A percentile compares a stretch with the other conserved stretches of the same genome.
Conservation (phyloP, 2,113 vertebrate species). For the Pseudopipra pipra region DNA sequence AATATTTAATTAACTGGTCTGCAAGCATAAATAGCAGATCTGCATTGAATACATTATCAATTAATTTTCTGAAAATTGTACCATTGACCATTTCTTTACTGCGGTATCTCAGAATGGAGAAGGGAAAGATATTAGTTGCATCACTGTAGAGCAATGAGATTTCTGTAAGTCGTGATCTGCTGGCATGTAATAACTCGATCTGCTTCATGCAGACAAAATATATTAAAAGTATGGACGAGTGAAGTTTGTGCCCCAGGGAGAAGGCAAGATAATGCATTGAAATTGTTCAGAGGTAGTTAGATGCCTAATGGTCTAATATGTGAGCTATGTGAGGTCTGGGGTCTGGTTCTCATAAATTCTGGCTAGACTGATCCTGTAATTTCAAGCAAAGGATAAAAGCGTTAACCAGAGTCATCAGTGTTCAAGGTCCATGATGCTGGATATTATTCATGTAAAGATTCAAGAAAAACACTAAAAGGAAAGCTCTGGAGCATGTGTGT, state of each 20-base stretch:
- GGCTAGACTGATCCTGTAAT: conserved; percentile 89
- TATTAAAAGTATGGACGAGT: conserved; percentile 87
- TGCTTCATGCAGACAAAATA: conserved; percentile 87
- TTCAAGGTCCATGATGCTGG: conserved; percentile 77
- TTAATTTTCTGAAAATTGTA: conserved; percentile 62
- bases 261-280: conserved; percentile 85
- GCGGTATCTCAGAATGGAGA: conserved; percentile 26
- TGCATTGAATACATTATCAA: conserved; percentile 15
- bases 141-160: conserved; percentile 75
- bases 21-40: conserved; percentile 51
- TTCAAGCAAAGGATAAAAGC: conserved; percentile 84
- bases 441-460: conserved; percentile 78
- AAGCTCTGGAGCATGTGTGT: conserved; percentile 47
- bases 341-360: conserved; percentile 89
- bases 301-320: conserved; percentile 89
- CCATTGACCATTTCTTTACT: conserved; percentile 55
- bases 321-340: conserved; percentile 85
- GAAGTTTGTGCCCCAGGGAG: conserved; percentile 85
- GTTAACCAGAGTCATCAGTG: conserved; percentile 82
- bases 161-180: conserved; percentile 79
- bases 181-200: conserved; percentile 82
- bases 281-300: conserved; percentile 89
- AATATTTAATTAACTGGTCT: conserved; percentile 67
- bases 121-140: conserved; percentile 64
- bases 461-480: conserved; percentile 71